Evolutionary conservation across 2,888 invertebrate genomes (phyloP), one percentile per base, ranked within the genome.

Genomic region (Steinernema hermaphroditum): DNA sequence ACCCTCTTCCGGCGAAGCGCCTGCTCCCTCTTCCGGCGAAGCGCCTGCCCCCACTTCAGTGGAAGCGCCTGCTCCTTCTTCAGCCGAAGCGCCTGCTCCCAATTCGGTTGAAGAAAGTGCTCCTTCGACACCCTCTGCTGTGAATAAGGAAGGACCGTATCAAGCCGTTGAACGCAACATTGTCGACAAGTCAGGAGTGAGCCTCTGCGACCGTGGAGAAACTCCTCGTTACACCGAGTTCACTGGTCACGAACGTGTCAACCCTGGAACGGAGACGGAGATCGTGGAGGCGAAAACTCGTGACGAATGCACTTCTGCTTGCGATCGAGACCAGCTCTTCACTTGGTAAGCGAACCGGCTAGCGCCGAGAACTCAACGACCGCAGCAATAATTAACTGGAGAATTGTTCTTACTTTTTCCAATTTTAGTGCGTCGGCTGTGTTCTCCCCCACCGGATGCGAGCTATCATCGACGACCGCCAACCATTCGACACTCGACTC

Each of bases 351-450:
- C 68, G 54, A 41, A 16, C 27, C 27, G 50, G 19, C 16, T n/a
- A 16, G 37, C 22, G 19, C 44, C 34, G 41, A 29, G 24, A 12
- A 1, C 27, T 43, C 32, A n/a, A 6, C 29, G 22, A 2, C 19
- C 1, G 9, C 27, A 32, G 68, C 24, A 57, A 2, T 24, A 57
- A 32, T 2, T 19, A 70, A n/a, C 2, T 19, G 41, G 16, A 27
- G 70, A 68, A 62, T 22, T n/a, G n/a, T n/a, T n/a, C n/a, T n/a
- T n/a, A n/a, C n/a, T n/a, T n/a, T n/a, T 27, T 27, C 29, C 27
- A 37, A 29, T 73, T 80, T 62, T 69, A 79, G 78, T 68, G 49
- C 72, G 9, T 79, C 79, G 22, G 79, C 76, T 24, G 70, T 74
- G 34, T 75, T 76, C 72, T 75, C 79, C 2, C 43, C 69, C 24